Evolutionary conservation across 2,888 invertebrate genomes (phyloP), one percentile per base, ranked within the genome.

Genomic region (Copidosoma aretas): DNA sequence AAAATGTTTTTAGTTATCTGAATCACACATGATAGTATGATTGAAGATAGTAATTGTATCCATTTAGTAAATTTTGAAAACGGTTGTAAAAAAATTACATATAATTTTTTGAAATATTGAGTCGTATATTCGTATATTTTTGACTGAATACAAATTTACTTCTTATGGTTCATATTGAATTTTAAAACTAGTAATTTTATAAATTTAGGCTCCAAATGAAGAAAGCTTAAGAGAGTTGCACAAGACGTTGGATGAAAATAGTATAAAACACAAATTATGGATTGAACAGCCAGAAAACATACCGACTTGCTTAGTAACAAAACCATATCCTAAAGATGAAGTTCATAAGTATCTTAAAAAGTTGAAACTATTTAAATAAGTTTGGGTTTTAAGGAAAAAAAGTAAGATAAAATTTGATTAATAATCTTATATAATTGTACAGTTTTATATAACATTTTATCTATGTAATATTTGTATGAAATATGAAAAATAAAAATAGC

Each of bases 241-340:
- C 69, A 87, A 88, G 64, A 90, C 88, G 78, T 84, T 99, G 71
- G 87, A 87, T 71, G 89, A 90, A 77, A 89, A 91, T 76, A 87
- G 88, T 24, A 89, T 98, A 71, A 88, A 89, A 73, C 93, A 97
- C 83, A 97, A 97, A 84, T 80, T 98, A 59, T 98, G 98, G 98
- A 92, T 94, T 68, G 98, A 98, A 84, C 96, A 97, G 81, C 98
- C 98, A 17, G 98, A 99, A 86, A 93, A 97, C 83, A 92, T 95
- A 80, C 91, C 97, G 22, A 98, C 98, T 0, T 98, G 98, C 83
- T 86, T 99, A 75, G 98, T 94, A 14, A 86, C 93, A 1, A 97
- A 97, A 84, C 98, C 98, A 2, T 97, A 96, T 82, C 89, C 90
- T 0, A 97, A 96, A 83, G 90, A 91, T 61, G 87, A 89, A 69